Conservation (phyloP, 2,113 vertebrate genomes). For the Willisornis vidua region DNA sequence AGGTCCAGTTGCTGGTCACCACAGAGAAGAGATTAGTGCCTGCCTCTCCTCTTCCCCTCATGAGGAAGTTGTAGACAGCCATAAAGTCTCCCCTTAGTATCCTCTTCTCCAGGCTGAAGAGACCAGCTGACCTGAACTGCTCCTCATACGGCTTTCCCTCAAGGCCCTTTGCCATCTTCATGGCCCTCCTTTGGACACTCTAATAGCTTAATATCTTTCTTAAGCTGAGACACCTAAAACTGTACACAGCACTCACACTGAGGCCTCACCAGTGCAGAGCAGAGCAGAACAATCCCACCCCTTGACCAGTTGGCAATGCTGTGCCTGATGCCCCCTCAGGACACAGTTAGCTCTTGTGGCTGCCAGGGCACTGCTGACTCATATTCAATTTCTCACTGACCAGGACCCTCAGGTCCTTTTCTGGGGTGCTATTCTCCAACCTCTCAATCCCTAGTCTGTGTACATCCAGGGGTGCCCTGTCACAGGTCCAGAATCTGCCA, state of each 20-base stretch:
- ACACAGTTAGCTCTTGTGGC: not conserved
- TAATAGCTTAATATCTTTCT: not conserved
- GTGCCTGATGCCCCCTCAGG: not conserved
- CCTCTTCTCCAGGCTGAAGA: not conserved
- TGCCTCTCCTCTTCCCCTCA: not conserved
- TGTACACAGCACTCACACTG: not conserved
- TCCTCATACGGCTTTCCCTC: not conserved
- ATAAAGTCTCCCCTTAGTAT: not conserved
- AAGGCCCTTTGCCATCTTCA: not conserved
- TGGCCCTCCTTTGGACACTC: not conserved
- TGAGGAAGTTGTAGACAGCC: not conserved
- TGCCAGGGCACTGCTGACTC: not conserved
- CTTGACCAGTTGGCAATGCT: rapidly evolving
- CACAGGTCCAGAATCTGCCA: not conserved
- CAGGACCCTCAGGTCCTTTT: not conserved
- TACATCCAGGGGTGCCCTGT: not conserved
- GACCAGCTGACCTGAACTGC: not conserved
- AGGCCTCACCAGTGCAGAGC: not conserved
- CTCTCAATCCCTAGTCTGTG: not conserved
- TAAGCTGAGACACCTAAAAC: not conserved
- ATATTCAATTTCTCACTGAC: not conserved
- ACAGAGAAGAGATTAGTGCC: not conserved
- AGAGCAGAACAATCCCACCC: not conserved
- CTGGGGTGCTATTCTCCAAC: not conserved
- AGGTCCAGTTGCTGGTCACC: too few species aligned